Percentiles rank a stretch among this genome's conserved stretches.
Conservation (phyloP, 2,797 vertebrate species). For the Arremon brunneinucha region DNA sequence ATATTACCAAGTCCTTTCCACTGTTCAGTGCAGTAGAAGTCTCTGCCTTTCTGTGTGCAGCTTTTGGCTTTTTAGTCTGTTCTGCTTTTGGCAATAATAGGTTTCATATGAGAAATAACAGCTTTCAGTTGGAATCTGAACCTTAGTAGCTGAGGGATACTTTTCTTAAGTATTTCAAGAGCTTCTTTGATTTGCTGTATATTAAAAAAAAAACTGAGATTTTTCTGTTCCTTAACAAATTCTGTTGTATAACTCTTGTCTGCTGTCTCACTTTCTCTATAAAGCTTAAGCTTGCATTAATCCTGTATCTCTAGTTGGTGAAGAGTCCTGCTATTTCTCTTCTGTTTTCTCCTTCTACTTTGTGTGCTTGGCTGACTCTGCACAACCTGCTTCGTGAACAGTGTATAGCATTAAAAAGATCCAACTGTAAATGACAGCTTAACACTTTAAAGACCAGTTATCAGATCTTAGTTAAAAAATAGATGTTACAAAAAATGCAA, state of each 20-base stretch:
- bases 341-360: conserved; percentile 28
- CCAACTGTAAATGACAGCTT: not conserved
- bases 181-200: conserved; percentile 57
- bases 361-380: conserved; percentile 60
- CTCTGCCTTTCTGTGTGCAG: conserved; percentile 25
- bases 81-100: conserved; percentile 22
- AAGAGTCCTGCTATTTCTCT: conserved; percentile 38
- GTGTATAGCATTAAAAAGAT: not conserved
- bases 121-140: conserved; percentile 22
- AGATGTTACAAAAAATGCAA: not conserved
- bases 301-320: not conserved
- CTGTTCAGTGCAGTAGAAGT: not conserved
- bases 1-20: not conserved
- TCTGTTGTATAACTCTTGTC: not conserved
- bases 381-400: not conserved
- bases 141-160: conserved; percentile 18
- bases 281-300: conserved; percentile 43
- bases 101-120: not conserved
- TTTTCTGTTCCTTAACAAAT: conserved; percentile 42
- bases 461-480: not conserved
- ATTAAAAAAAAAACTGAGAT: not conserved
- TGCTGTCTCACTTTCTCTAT: conserved; percentile 29
- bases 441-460: not conserved
- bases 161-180: conserved; percentile 30
- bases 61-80: conserved; percentile 41